Conservation (phyloP, 2,113 vertebrate species). For the Apteryx mantelli region DNA sequence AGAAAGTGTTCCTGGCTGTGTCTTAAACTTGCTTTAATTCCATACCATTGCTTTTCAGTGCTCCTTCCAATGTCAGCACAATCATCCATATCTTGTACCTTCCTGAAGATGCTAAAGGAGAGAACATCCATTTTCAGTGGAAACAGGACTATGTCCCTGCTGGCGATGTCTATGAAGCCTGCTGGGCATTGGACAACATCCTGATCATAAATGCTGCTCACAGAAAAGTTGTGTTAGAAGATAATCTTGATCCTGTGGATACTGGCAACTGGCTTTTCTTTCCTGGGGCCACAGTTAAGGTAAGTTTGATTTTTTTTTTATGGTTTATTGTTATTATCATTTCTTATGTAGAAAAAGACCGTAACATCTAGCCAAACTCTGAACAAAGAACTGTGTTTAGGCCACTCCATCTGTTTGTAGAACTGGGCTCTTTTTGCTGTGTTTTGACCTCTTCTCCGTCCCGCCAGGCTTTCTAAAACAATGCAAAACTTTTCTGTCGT, state of each 20-base stretch:
- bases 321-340: background rate
- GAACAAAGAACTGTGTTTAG: background rate
- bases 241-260: slow-evolving; percentile 92
- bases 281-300: slow-evolving; percentile 96
- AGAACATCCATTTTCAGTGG: slow-evolving; percentile 90
- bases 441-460: background rate
- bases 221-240: slow-evolving; percentile 89
- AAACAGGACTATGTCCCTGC: slow-evolving; percentile 85
- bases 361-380: background rate
- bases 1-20: background rate
- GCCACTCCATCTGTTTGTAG: background rate
- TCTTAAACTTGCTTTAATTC: slow-evolving; percentile 13
- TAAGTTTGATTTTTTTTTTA: slow-evolving; percentile 67
- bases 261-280: slow-evolving; percentile 99
- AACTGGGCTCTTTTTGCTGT: background rate
- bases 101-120: slow-evolving; percentile 83
- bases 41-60: slow-evolving; percentile 72
- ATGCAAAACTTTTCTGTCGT: background rate
- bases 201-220: slow-evolving; percentile 92
- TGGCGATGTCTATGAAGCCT: slow-evolving; percentile 93
- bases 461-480: background rate
- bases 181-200: slow-evolving; percentile 96
- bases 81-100: slow-evolving; percentile 93
- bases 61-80: slow-evolving; percentile 93
- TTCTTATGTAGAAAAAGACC: background rate